Base-by-base conservation (phyloP, 2,113 vertebrate genomes). In the Sturnus vulgaris region DNA sequence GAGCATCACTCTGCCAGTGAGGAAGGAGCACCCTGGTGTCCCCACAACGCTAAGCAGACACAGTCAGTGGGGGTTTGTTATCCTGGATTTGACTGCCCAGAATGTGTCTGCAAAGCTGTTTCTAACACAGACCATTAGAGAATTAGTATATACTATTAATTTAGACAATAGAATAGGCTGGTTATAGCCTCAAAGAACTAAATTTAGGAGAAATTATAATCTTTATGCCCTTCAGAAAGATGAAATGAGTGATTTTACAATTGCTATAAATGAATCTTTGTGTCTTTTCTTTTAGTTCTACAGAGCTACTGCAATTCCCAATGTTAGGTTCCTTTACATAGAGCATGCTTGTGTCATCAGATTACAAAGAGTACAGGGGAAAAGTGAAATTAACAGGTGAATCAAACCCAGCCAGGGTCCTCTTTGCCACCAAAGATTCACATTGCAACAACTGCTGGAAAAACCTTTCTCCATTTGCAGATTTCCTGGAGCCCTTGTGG, bases 1-100 rank as follows among this genome's bases (percentile, higher is more conserved):
- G 31, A 5, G 4, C 2, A 7, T 27, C 0, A 2, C 3, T 8
- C 11, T 50, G 15, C 12, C 42, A 76, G 15, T 0, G 1, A 65
- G 25, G 33, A 31, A 69, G 22, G 33, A 47, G 7, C 66, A n/a
- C 14, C 10, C 19, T n/a, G 16, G 24, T 4, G 3, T 75, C 42
- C 19, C 28, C 39, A 79, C 1, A 5, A 8, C 27, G 39, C 7
- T 30, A 7, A 25, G 20, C 44, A 61, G n/a, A 28, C 10, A 66
- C 19, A 37, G 7, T 18, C 49, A 53, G 1, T 17, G 17, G 10
- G 9, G 12, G 7, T 60, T 68, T 52, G 7, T 80, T 53, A 20
- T 27, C 25, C 35, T 63, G 66, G 28, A 21, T 59, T 64, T 80
- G 39, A 42, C 33, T n/a, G 15, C 15, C 27, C 28, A 65, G 46